Evolutionary conservation across 2,888 invertebrate species (phyloP), one percentile per base, ranked within the genome.

Genomic region (Parelbella ahira): DNA sequence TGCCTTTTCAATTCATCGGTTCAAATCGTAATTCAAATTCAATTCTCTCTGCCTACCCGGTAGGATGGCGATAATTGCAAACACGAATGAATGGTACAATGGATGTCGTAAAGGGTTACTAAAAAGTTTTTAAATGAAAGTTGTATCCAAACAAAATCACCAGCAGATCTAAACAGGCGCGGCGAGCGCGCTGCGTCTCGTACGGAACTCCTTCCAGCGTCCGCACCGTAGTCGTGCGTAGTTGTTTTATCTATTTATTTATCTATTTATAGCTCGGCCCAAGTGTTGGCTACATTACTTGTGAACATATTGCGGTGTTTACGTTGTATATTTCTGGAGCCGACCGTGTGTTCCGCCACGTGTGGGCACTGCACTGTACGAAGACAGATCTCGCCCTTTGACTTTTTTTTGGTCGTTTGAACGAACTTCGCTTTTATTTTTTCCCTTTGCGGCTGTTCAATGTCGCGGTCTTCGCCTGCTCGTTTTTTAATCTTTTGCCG

Each of bases 271-370:
- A 80, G 63, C 49, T 45, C 47, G 38, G 60, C 57, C 71, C 78
- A 70, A 82, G 80, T 80, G 81, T 78, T 81, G 70, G 66, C 60
- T 66, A 63, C 71, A 67, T 72, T 71, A 72, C 70, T 77, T 76
- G 71, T 70, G 75, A 78, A 76, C 80, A 77, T 73, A 70, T 73
- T 74, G 74, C 65, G 58, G 58, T 81, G 80, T 82, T 81, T 80
- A 82, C 77, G 60, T 65, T 64, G 72, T 58, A 63, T 84, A 83
- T 83, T 83, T 82, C 78, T 77, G 79, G 77, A 67, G 63, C 75
- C 28, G 56, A 65, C 78, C 72, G 76, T 37, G 28, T 37, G 54
- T 71, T 63, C 58, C 62, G 55, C 69, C 78, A 77, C 78, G 76
- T 79, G 80, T 76, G 75, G 71, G 56, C 54, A 50, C 53, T 49